Percentiles rank a stretch among this genome's conserved stretches.
Evolutionary conservation across 2,113 vertebrate species (phyloP).

Genomic region (Phainopepla nitens): DNA sequence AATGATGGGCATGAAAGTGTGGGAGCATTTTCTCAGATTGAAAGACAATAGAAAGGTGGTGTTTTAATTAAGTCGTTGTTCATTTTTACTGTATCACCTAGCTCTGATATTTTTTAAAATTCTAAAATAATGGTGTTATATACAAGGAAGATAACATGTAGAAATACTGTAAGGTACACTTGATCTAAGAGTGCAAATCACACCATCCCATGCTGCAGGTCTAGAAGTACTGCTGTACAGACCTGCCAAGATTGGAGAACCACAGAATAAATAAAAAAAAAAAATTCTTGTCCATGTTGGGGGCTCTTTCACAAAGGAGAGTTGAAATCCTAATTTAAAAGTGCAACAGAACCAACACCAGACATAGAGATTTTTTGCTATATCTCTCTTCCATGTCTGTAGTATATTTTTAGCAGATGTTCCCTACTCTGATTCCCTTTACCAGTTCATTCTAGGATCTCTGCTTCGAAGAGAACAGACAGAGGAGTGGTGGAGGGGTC

Average conservation of each 20-base stretch:
- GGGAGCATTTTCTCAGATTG: neutral
- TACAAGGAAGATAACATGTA: neutral
- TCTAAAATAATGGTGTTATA: neutral
- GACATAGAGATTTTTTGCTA: neutral
- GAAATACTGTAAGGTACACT: neutral
- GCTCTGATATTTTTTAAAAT: neutral
- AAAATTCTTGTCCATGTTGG: neutral
- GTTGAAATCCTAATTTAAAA: neutral
- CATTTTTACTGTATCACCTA: neutral
- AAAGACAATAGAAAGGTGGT: constrained; percentile 32
- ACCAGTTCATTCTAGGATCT: neutral
- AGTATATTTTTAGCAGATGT: neutral
- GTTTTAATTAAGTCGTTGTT: constrained; percentile 13
- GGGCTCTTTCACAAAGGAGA: neutral
- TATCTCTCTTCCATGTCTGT: neutral
- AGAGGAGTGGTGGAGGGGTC: neutral
- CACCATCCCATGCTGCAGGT: neutral
- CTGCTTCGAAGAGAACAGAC: neutral
- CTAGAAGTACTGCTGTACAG: neutral
- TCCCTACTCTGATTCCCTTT: neutral
- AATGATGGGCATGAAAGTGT: neutral
- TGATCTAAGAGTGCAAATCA: neutral
- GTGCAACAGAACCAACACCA: neutral
- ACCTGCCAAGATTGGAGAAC: neutral
- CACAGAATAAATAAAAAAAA: neutral